These are phyloP conservation scores for Diacarnus erythraeanus DNA, from an alignment of 37 sponge, comb jelly and placozoan species.

Conservation along the genomic window DNA sequence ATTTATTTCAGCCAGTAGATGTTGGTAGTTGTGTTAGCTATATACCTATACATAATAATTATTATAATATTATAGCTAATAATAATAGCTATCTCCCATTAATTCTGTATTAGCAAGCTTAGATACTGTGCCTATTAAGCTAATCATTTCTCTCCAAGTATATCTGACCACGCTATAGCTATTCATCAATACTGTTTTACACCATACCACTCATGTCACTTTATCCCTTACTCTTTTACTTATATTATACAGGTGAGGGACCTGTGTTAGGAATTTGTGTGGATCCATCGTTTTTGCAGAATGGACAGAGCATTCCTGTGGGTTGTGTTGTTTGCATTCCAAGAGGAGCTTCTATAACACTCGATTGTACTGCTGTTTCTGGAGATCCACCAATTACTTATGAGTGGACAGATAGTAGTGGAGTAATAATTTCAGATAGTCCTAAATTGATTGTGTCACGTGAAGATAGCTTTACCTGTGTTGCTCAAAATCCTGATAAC, in stretches of 20 bases:
- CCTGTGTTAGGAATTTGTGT: neutral
- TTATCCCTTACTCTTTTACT: no score
- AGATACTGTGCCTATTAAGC: no score
- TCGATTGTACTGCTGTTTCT: neutral
- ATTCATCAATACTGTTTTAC: no score
- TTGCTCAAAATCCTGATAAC: neutral
- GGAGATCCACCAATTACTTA: slow-evolving; percentile 1
- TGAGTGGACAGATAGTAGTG: neutral
- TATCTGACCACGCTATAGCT: no score
- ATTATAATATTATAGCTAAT: no score
- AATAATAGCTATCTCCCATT: no score
- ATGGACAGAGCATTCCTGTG: neutral
- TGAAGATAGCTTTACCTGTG: neutral
- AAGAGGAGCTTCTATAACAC: neutral
- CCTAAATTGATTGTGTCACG: neutral
- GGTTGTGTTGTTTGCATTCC: neutral
- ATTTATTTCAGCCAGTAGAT: no score
- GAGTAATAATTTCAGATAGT: neutral
- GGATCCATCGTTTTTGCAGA: neutral
- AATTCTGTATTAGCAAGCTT: no score
- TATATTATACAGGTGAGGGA: neutral
- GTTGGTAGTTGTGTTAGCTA: no score
- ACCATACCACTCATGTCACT: no score
- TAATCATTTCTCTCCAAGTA: no score
- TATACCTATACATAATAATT: no score